These are phyloP conservation scores for Poeciliopsis turneri DNA, from an alignment of 2,797 vertebrate genomes.

Conservation along the genomic window DNA sequence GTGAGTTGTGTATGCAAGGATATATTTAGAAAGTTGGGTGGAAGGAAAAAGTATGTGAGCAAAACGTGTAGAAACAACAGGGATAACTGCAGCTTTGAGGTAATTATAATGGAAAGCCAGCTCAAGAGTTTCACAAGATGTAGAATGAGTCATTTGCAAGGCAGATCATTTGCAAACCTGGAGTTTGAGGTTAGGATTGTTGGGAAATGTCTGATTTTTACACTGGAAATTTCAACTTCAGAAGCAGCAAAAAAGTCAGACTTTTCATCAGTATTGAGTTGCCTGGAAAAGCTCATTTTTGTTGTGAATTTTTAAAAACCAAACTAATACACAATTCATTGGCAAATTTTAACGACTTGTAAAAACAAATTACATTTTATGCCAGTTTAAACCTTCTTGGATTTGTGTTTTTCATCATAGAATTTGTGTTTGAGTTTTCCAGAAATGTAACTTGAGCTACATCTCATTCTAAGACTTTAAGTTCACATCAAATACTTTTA, in stretches of 20 bases:
- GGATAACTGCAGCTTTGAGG: neutral
- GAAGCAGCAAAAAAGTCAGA: neutral
- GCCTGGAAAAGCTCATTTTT: neutral
- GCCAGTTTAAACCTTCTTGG: neutral
- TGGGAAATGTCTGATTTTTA: neutral
- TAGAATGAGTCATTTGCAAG: neutral
- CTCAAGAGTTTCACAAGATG: neutral
- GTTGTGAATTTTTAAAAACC: neutral
- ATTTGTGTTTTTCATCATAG: neutral
- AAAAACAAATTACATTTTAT: neutral
- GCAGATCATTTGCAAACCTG: no score
- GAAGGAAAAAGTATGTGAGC: neutral
- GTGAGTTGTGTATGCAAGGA: neutral
- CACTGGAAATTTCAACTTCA: neutral
- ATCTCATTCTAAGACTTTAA: conserved; percentile 1
- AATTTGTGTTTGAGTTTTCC: neutral
- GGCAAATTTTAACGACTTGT: neutral
- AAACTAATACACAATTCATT: neutral
- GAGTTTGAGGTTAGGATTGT: neutral
- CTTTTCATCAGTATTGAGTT: neutral
- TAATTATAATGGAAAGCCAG: neutral
- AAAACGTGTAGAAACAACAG: neutral
- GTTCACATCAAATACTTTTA: neutral
- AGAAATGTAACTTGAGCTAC: neutral
- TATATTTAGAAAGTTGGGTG: conserved; percentile 3